Conservation (phyloP, 2,888 invertebrate species). For the Calameuta idolon region DNA sequence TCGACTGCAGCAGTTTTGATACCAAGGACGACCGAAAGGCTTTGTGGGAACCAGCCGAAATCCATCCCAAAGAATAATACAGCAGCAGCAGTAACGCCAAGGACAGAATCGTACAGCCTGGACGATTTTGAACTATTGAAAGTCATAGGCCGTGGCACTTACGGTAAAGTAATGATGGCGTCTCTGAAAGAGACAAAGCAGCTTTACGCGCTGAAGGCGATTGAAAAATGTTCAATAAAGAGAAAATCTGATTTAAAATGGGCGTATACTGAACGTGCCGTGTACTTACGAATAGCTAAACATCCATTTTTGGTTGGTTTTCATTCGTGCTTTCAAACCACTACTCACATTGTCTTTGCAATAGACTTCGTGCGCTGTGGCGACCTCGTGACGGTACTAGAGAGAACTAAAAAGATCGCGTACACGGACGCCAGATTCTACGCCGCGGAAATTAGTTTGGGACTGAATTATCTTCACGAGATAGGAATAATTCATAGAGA, state of each 20-base stretch:
- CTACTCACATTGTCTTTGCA: slow-evolving; percentile 75
- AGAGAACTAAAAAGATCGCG: slow-evolving; percentile 73
- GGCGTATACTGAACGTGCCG: slow-evolving; percentile 80
- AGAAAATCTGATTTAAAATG: slow-evolving; percentile 71
- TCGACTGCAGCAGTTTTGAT: neutral
- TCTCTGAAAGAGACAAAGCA: slow-evolving; percentile 74
- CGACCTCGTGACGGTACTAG: slow-evolving; percentile 80
- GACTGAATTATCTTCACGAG: slow-evolving; percentile 76
- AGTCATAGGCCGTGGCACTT: slow-evolving; percentile 77
- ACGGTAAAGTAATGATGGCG: slow-evolving; percentile 78
- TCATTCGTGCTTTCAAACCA: slow-evolving; percentile 78
- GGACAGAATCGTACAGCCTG: slow-evolving; percentile 62
- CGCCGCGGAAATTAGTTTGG: slow-evolving; percentile 76
- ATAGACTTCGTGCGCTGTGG: slow-evolving; percentile 77
- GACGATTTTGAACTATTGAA: slow-evolving; percentile 75
- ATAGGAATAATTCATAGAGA: slow-evolving; percentile 76
- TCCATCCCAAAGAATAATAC: slow-evolving; percentile 62
- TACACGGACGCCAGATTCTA: slow-evolving; percentile 78
- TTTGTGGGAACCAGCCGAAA: slow-evolving; percentile 51
- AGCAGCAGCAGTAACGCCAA: neutral
- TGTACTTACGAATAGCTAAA: slow-evolving; percentile 78
- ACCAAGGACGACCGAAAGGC: slow-evolving; percentile 22
- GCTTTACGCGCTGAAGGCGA: slow-evolving; percentile 80
- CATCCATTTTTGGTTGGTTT: slow-evolving; percentile 78
- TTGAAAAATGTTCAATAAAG: slow-evolving; percentile 77